Evolutionary conservation across 2,113 vertebrate species (phyloP).

Genomic region (Monopterus albus): DNA sequence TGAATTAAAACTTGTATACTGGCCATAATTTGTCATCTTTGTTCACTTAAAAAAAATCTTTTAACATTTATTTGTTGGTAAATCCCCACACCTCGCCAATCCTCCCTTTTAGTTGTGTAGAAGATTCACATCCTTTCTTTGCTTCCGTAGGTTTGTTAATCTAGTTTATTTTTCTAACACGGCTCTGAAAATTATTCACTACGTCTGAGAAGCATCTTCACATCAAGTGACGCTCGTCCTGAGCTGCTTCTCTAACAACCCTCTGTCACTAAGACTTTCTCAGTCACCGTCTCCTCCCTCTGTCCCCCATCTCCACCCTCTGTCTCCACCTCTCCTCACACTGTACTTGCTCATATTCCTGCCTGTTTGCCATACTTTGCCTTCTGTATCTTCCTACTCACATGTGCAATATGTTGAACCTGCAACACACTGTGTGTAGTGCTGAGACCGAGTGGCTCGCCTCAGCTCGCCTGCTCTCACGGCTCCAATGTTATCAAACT

Average conservation of each 20-base stretch:
- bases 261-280: constrained; percentile 1
- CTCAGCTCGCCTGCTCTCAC: not conserved
- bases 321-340: not conserved
- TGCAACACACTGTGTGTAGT: constrained; percentile 87
- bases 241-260: constrained; percentile 21
- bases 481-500: constrained; percentile 8
- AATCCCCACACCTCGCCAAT: too few relatives aligned
- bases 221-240: constrained; percentile 39
- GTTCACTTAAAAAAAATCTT: too few relatives aligned
- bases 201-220: constrained; percentile 34
- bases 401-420: constrained; percentile 51
- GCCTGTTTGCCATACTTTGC: too few relatives aligned
- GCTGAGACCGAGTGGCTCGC: not conserved
- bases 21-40: too few relatives aligned
- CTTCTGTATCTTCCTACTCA: too few relatives aligned
- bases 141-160: not conserved
- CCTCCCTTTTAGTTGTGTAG: too few relatives aligned
- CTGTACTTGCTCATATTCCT: too few relatives aligned
- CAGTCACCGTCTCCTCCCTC: not conserved
- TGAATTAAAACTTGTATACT: too few relatives aligned
- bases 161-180: constrained; percentile 3
- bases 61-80: too few relatives aligned
- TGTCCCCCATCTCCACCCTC: constrained; percentile 2
- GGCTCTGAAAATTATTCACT: constrained; percentile 18
- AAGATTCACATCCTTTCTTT: constrained; percentile 1